Evolutionary conservation across 2,888 invertebrate species (phyloP).

Genomic region (Dicycla oo): DNA sequence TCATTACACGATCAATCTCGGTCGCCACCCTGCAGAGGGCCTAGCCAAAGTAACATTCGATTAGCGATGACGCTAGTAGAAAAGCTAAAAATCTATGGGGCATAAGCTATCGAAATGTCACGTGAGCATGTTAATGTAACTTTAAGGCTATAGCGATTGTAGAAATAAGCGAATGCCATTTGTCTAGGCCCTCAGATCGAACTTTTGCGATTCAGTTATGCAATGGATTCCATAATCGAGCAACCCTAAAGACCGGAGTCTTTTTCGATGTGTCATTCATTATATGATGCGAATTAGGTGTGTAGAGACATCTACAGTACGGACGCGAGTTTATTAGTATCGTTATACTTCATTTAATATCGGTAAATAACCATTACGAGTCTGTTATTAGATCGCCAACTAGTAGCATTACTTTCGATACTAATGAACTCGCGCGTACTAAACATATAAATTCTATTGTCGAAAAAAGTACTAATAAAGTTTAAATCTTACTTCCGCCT

Average conservation of each 20-base stretch:
- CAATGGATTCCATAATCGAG: neutral
- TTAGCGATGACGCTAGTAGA: no score
- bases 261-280: neutral
- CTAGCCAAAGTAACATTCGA: no score
- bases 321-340: constrained; percentile 1
- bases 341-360: neutral
- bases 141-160: no score
- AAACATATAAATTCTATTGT: neutral
- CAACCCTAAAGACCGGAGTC: neutral
- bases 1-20: no score
- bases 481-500: constrained; percentile 65
- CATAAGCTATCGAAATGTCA: no score
- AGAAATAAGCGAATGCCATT: no score
- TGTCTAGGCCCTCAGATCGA: no score
- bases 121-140: no score
- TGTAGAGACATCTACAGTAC: neutral
- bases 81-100: no score
- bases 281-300: neutral
- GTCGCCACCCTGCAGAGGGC: neutral
- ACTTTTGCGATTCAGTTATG: neutral
- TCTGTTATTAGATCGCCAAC: no score
- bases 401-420: neutral
- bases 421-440: neutral
- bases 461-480: neutral
- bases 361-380: neutral